Percentiles rank a stretch among this genome's conserved stretches.
Conservation (phyloP, 2,113 vertebrate species). For the Ardeotis arabs region DNA sequence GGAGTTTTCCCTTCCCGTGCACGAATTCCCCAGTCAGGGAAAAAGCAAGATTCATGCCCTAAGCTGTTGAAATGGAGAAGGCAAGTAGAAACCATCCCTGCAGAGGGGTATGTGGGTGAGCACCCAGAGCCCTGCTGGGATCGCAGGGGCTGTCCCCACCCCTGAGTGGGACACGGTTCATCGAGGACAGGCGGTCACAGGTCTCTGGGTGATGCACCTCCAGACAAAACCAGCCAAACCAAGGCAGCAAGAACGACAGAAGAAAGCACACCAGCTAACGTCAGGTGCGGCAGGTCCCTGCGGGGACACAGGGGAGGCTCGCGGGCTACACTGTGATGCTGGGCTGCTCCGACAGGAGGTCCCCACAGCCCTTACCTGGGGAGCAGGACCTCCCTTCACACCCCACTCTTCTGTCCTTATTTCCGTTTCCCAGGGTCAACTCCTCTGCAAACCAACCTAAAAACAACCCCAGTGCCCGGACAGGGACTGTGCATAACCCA, state of each 20-base stretch:
- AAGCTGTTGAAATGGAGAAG: neutral
- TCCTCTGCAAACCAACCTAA: neutral
- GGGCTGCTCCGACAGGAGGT: neutral
- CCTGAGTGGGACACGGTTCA: neutral
- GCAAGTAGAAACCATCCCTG: neutral
- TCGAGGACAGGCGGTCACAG: rapidly evolving
- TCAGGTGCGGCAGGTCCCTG: neutral
- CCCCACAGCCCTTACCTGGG: neutral
- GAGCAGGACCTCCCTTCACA: neutral
- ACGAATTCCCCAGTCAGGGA: neutral
- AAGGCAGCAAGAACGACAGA: neutral
- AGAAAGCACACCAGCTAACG: rapidly evolving
- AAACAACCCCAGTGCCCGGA: neutral
- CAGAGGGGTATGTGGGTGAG: neutral
- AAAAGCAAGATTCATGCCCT: neutral
- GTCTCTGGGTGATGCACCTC: neutral
- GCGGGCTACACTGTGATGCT: rapidly evolving
- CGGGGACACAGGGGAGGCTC: neutral
- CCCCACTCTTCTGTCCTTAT: neutral
- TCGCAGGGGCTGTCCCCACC: neutral
- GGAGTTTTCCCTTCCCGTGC: neutral
- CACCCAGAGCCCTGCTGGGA: neutral
- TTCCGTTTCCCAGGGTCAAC: neutral
- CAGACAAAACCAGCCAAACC: neutral
- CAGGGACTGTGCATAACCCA: neutral